Conservation (phyloP, 35 echinoderm and acorn worm genomes). For the Amphiura filiformis region DNA sequence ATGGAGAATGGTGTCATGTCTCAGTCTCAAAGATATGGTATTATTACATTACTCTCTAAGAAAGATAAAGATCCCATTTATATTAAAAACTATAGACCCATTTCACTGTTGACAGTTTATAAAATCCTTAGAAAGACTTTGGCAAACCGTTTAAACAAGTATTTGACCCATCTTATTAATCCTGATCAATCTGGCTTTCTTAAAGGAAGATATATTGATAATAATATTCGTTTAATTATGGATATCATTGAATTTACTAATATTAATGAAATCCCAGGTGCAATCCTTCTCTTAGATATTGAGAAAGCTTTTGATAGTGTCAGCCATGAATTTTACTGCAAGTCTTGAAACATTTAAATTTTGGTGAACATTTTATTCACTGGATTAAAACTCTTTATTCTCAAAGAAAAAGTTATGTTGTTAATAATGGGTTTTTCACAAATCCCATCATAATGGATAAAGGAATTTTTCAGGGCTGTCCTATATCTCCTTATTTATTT, state of each 20-base stretch:
- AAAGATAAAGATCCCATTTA: not conserved
- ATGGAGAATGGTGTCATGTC: slow-evolving; percentile 13
- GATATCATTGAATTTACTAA: slow-evolving; percentile 11
- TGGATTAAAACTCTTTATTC: slow-evolving; percentile 13
- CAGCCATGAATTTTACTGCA: slow-evolving; percentile 3
- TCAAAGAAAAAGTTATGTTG: slow-evolving; percentile 18
- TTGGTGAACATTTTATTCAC: not conserved
- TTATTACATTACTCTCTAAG: not conserved
- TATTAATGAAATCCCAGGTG: not conserved
- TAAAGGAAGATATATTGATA: slow-evolving; percentile 9
- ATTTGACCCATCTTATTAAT: not conserved
- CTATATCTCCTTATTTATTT: slow-evolving; percentile 22
- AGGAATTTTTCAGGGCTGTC: slow-evolving; percentile 16
- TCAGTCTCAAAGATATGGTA: not conserved
- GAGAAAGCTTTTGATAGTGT: not conserved
- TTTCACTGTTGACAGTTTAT: not conserved
- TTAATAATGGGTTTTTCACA: slow-evolving; percentile 18
- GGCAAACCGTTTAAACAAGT: slow-evolving; percentile 11
- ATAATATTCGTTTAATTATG: slow-evolving; percentile 24
- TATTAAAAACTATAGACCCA: not conserved
- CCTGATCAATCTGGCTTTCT: slow-evolving; percentile 23
- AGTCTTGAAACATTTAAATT: slow-evolving; percentile 31
- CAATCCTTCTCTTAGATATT: slow-evolving; percentile 12
- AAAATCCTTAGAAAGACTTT: slow-evolving; percentile 2
- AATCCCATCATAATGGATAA: not conserved